These are phyloP conservation scores for Xestia xanthographa DNA, from an alignment of 2,888 invertebrate species.

Conservation along the genomic window DNA sequence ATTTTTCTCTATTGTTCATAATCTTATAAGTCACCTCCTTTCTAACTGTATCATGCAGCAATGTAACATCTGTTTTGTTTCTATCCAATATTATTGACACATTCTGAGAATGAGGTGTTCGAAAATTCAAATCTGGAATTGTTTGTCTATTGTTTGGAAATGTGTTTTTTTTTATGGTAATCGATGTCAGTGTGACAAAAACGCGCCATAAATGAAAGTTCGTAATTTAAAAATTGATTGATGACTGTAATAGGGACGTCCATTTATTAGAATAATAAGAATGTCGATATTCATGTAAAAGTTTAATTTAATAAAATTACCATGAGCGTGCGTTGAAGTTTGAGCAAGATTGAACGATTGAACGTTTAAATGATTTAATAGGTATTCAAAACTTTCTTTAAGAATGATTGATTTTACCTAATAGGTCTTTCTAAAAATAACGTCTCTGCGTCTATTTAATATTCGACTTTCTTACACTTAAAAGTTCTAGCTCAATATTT, in stretches of 20 bases:
- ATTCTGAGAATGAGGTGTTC: not conserved
- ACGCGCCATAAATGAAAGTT: not conserved
- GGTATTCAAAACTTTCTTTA: conserved; percentile 12
- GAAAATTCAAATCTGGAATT: conserved; percentile 28
- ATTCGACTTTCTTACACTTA: not conserved
- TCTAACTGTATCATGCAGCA: not conserved
- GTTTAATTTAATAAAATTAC: not conserved
- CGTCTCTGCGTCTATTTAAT: not conserved
- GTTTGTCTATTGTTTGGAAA: not conserved
- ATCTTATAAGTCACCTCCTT: not conserved
- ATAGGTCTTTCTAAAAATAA: not conserved
- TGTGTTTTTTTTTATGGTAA: not conserved
- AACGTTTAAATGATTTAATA: conserved; percentile 15
- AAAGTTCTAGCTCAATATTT: not conserved
- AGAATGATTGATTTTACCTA: conserved; percentile 21
- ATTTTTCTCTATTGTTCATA: not conserved
- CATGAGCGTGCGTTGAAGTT: not conserved
- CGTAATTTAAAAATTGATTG: conserved; percentile 9
- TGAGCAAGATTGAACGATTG: conserved; percentile 44
- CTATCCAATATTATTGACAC: not conserved
- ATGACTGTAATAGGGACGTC: not conserved
- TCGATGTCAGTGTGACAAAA: not conserved
- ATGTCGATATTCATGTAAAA: conserved; percentile 4
- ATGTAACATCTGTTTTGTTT: conserved; percentile 1
- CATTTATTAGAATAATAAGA: conserved; percentile 4